Conservation (phyloP, 2,797 vertebrate species). For the Threskiornis aethiopicus region DNA sequence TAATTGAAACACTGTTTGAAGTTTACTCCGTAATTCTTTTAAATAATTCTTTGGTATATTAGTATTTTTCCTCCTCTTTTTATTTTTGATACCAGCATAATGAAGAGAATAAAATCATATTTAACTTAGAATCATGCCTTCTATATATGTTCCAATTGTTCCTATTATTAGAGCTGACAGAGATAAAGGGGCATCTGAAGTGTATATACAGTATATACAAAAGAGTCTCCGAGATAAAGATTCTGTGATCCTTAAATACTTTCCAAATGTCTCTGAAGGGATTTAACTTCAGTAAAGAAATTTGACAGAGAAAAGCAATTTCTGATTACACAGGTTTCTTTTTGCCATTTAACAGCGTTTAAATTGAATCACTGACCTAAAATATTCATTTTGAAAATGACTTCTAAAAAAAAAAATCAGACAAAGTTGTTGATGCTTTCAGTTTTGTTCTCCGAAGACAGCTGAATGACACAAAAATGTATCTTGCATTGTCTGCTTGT, state of each 20-base stretch:
- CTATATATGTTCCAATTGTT: constrained; percentile 10
- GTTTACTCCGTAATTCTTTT: constrained; percentile 13
- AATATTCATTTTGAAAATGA: constrained; percentile 65
- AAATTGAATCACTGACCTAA: constrained; percentile 65
- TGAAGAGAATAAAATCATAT: constrained; percentile 39
- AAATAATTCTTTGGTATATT: not conserved
- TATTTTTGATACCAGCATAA: constrained; percentile 9
- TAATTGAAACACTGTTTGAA: not conserved
- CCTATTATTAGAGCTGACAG: constrained; percentile 27
- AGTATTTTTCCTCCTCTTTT: constrained; percentile 23
- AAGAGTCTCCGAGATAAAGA: not conserved
- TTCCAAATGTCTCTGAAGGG: constrained; percentile 29
- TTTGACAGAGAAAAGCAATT: constrained; percentile 27
- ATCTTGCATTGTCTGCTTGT: constrained; percentile 44
- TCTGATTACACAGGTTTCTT: constrained; percentile 48
- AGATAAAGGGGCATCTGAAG: constrained; percentile 34
- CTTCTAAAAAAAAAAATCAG: constrained; percentile 22
- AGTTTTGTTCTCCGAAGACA: constrained; percentile 62
- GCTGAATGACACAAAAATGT: constrained; percentile 44
- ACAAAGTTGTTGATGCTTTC: constrained; percentile 53
- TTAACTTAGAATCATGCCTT: constrained; percentile 14
- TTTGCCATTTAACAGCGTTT: constrained; percentile 49
- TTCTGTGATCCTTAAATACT: constrained; percentile 55
- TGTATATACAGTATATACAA: not conserved
- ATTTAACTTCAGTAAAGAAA: constrained; percentile 34